Percentiles rank a stretch among this genome's conserved stretches.
phyloP scores from a whole-genome alignment of 2,113 vertebrate genomes.

The Oryzias celebensis region DNA sequence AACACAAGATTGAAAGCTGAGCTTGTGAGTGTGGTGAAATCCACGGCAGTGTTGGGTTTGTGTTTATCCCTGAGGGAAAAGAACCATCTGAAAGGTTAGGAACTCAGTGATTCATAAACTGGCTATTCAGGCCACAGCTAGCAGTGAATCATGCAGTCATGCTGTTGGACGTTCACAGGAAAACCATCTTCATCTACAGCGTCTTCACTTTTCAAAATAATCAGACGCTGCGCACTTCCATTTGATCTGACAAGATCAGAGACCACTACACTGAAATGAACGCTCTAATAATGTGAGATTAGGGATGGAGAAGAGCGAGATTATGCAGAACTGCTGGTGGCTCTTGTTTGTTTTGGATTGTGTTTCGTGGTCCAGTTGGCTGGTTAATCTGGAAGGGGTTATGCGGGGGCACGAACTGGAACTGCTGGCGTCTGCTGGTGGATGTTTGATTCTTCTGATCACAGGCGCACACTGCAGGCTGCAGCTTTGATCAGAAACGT shows the following conservation, averaged over 20 bases:
- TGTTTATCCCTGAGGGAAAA: slow-evolving; percentile 11
- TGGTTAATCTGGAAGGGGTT: slow-evolving; percentile 49
- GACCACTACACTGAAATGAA: slow-evolving; percentile 19
- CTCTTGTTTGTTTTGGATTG: slow-evolving; percentile 45
- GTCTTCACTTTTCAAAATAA: too few species aligned
- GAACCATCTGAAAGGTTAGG: slow-evolving; percentile 53
- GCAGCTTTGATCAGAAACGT: too few species aligned
- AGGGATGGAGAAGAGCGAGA: slow-evolving; percentile 38
- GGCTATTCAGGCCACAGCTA: slow-evolving; percentile 55
- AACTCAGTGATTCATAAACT: slow-evolving; percentile 53
- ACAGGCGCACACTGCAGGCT: slow-evolving; percentile 18
- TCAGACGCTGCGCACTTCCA: background rate
- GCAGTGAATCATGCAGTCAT: slow-evolving; percentile 44
- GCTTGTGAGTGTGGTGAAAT: slow-evolving; percentile 1
- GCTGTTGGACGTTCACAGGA: background rate
- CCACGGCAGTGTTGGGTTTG: slow-evolving; percentile 1
- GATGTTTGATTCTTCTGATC: slow-evolving; percentile 52
- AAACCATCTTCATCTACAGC: background rate
- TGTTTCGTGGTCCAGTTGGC: slow-evolving; percentile 46
- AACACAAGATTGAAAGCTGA: slow-evolving; percentile 14
- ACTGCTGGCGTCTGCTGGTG: slow-evolving; percentile 1
- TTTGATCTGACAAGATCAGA: slow-evolving; percentile 5
- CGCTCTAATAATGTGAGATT: slow-evolving; percentile 48
- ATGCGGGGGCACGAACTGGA: slow-evolving; percentile 20
- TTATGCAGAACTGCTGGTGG: slow-evolving; percentile 42